Evolutionary conservation across 2,113 vertebrate genomes (phyloP), one percentile per base, ranked within the genome.

Genomic region (Holacanthus passer): DNA sequence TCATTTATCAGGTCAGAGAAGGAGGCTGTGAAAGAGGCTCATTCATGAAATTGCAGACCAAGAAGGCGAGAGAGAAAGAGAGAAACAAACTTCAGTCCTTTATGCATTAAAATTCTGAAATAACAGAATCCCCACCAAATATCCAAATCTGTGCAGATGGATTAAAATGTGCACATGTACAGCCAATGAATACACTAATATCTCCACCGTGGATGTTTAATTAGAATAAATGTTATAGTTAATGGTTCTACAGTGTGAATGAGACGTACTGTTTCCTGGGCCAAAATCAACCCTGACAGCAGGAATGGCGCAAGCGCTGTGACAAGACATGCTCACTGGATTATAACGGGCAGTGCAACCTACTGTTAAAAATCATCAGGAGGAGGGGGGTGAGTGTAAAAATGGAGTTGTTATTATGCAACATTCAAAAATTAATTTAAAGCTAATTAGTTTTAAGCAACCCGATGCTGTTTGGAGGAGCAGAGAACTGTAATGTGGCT

Each of bases 241-340:
- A 55, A 58, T 29, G 17, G 39, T 19, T n/a, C 22, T 35, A 73
- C 6, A 9, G 32, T 59, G 64, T 80, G 72, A 90, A 90, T 72
- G 73, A 81, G 77, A 76, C 13, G 47, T n/a, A 31, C 63, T 19
- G 45, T 62, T 14, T 72, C 37, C 19, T 53, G 71, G 64, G 67
- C 37, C 75, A 82, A 83, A 84, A 77, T 82, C 62, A 79, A 86
- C 82, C 75, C 32, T 86, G 85, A 88, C 83, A 86, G 83, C 69
- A 70, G 75, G 79, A 84, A 81, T 76, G 64, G 70, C 72, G 79
- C 72, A 80, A 88, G 32, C 35, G 29, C 56, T 59, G 53, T 67
- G 77, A 82, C 79, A 77, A 48, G 60, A 80, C 77, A 19, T 29
- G 45, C 27, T 83, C 27, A 52, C 41, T 82, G 78, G 60, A 74